Percentiles rank a stretch among this genome's conserved stretches.
Conservation (phyloP, 2,113 vertebrate species). For the Thermophis baileyi region DNA sequence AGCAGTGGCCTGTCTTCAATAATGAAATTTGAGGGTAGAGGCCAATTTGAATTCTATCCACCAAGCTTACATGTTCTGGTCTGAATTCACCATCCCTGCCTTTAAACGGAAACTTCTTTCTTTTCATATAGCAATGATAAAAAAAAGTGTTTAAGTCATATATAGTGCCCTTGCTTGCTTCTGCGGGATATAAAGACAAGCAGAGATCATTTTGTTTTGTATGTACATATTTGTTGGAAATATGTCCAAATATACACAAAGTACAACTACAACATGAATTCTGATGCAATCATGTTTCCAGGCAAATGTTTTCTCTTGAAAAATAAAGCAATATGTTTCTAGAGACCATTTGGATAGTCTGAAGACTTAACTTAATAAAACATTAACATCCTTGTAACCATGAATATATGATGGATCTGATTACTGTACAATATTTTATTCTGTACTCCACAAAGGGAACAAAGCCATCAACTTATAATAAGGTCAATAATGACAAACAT, state of each 20-base stretch:
- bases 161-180: not conserved
- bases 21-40: not conserved
- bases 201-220: not conserved
- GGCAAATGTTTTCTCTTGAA: not conserved
- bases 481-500: not conserved
- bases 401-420: not conserved
- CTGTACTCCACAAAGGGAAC: not conserved
- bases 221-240: not conserved
- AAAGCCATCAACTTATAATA: slow-evolving; percentile 1
- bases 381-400: not conserved
- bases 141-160: not conserved
- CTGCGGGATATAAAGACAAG: not conserved
- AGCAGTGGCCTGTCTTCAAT: not conserved
- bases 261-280: not conserved
- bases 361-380: not conserved
- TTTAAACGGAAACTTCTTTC: not conserved
- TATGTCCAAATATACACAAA: not conserved
- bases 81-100: not conserved
- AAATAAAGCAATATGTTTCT: not conserved
- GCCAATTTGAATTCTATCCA: not conserved
- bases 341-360: not conserved
- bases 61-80: not conserved
- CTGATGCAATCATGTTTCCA: not conserved
- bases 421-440: slow-evolving; percentile 11
- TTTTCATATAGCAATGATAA: not conserved